phyloP scores from a whole-genome alignment of 1,140 invertebrate genomes.

The Drosophila ficusphila region DNA sequence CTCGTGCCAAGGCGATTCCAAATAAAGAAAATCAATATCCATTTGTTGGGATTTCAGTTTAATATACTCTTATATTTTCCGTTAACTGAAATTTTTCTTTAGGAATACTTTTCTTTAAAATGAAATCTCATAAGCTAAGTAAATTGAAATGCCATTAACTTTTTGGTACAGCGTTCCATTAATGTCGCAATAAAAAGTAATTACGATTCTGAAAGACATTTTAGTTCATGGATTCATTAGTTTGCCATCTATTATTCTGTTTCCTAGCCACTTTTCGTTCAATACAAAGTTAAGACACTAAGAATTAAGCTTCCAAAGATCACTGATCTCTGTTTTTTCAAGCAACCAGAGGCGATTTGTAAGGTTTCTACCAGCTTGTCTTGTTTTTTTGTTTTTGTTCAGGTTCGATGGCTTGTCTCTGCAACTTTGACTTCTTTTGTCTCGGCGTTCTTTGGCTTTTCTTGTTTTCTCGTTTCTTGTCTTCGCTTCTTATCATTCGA shows the following conservation, averaged over 20 bases:
- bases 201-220: conserved; percentile 3
- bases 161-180: background rate
- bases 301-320: conserved; percentile 33
- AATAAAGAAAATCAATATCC: conserved; percentile 26
- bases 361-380: conserved; percentile 36
- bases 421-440: conserved; percentile 61
- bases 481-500: conserved; percentile 67
- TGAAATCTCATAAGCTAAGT: background rate
- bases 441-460: conserved; percentile 38
- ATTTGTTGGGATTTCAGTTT: background rate
- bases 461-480: conserved; percentile 57
- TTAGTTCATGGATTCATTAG: conserved; percentile 1
- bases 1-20: background rate
- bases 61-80: background rate
- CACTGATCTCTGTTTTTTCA: conserved; percentile 28
- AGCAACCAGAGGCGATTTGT: conserved; percentile 44
- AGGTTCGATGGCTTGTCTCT: conserved; percentile 48
- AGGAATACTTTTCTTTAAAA: too few relatives aligned
- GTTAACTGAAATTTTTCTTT: background rate
- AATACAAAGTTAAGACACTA: conserved; percentile 4
- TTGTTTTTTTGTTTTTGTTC: conserved; percentile 21
- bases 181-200: background rate
- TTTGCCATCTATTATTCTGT: background rate
- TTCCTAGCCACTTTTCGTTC: background rate
- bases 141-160: background rate